Base-by-base conservation (phyloP, 2,113 vertebrate species). In the Myotis brandtii region DNA sequence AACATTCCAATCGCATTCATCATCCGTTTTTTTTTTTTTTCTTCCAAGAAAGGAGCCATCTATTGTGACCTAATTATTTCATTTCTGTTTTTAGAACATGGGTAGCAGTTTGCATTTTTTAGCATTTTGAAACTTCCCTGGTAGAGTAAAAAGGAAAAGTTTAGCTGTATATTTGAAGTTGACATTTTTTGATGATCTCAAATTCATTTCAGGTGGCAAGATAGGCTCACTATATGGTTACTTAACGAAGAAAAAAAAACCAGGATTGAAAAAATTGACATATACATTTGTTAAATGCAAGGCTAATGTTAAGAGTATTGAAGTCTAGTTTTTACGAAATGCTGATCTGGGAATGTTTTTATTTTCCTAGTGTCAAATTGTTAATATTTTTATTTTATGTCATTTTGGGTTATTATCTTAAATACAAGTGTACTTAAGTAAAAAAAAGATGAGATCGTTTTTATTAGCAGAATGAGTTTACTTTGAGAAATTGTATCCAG, bases 1-100 rank as follows among this genome's bases (percentile, higher is more conserved):
- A 98, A 90, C 64, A 94, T 97, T 96, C 93, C 46, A 30, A 1
- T 85, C 86, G n/a, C 40, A 32, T 97, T 98, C 89, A 83, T 95
- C 37, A 62, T 94, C 88, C 0, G 43, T 0, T 77, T 59, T 73
- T 83, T 75, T n/a, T n/a, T n/a, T 34, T 34, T 18, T 16, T 12
- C 20, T 70, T 76, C 66, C 11, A 32, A 85, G 70, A 92, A 94
- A 92, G 46, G 70, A 89, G 62, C 10, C n/a, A 72, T 84, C 81
- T 52, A 70, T 89, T 80, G 75, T 97, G 95, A 97, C 48, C 64
- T 73, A 73, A 95, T 95, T 93, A 77, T 96, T 96, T 89, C 92
- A 66, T 91, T 96, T 67, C 52, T 93, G 59, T 79, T 95, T 95
- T 95, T 96, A 90, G 88, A 92, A 85, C 18, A 69, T 75, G 18